Conservation (phyloP, 2,113 vertebrate genomes). For the Maylandia zebra region DNA sequence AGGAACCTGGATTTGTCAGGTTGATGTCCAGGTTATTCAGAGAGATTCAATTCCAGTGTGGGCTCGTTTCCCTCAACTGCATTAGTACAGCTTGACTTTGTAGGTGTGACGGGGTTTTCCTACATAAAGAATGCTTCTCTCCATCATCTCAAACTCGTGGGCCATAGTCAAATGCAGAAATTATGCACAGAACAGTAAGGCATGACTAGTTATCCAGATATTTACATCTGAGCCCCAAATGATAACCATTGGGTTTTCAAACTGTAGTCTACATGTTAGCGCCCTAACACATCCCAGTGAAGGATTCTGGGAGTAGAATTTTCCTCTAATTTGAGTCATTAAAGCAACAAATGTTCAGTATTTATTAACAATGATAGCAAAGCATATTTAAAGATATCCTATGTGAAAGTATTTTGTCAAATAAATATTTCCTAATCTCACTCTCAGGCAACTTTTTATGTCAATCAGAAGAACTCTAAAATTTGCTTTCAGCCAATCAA, state of each 20-base stretch:
- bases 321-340: background rate
- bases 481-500: constrained; percentile 33
- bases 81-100: background rate
- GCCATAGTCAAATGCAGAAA: background rate
- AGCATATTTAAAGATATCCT: background rate
- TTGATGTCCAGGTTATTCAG: background rate
- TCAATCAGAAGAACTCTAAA: constrained; percentile 32
- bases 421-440: background rate
- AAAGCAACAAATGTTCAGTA: background rate
- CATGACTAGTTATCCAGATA: background rate
- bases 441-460: constrained; percentile 7
- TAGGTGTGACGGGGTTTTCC: background rate
- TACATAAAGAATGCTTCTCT: background rate
- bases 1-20: background rate
- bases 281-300: background rate
- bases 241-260: background rate
- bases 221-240: background rate
- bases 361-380: background rate
- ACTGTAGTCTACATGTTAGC: background rate
- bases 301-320: background rate
- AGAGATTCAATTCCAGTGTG: background rate
- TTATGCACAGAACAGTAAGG: background rate
- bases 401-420: background rate
- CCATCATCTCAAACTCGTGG: background rate
- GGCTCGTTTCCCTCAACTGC: background rate